These are phyloP conservation scores for Acrocephalus arundinaceus DNA, from an alignment of 2,113 vertebrate species.

Conservation along the genomic window DNA sequence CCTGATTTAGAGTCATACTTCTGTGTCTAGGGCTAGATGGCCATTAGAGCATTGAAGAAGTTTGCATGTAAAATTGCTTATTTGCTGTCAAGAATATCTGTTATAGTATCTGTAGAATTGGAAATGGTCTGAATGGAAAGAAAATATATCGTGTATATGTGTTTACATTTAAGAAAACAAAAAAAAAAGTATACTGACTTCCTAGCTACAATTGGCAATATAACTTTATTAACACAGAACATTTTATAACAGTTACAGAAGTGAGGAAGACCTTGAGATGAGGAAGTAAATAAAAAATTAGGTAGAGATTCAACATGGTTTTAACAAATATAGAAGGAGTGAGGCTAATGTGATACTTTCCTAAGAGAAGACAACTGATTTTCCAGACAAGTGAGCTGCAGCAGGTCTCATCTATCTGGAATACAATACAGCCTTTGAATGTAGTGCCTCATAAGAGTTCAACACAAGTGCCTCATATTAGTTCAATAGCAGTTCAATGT, in stretches of 20 bases:
- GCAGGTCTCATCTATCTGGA: constrained; percentile 19
- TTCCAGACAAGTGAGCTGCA: constrained; percentile 60
- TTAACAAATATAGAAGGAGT: background rate
- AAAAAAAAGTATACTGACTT: background rate
- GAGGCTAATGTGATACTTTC: background rate
- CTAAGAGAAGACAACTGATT: constrained; percentile 29
- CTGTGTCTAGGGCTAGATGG: background rate
- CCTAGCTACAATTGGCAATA: background rate
- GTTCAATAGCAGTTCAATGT: background rate
- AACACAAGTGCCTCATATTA: background rate
- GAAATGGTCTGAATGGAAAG: background rate
- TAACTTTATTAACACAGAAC: background rate
- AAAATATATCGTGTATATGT: background rate
- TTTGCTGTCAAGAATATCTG: background rate
- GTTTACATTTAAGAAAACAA: background rate
- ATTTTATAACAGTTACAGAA: background rate
- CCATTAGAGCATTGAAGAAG: background rate
- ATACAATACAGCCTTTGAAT: background rate
- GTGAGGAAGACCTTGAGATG: background rate
- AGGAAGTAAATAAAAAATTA: background rate
- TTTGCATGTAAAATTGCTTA: background rate
- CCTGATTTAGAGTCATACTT: background rate
- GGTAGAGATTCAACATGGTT: background rate
- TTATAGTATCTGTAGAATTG: background rate
- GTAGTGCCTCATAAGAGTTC: background rate